Evolutionary conservation across 2,888 invertebrate species (phyloP), one percentile per base, ranked within the genome.

Genomic region (Pediacus dermestoides): DNA sequence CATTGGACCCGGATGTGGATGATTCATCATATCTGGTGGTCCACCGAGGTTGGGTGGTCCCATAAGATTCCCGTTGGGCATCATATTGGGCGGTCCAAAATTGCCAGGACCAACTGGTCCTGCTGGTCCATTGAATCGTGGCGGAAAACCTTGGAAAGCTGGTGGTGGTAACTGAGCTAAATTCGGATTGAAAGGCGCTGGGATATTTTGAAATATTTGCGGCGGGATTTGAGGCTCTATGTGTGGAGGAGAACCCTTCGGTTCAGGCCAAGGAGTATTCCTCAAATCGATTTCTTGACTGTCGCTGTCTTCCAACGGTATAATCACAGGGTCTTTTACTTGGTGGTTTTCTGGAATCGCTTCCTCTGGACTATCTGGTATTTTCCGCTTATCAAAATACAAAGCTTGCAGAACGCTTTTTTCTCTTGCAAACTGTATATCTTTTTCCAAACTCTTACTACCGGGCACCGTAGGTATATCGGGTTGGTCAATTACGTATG

Each of bases 271-370:
- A 0, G 85, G 80, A 64, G 82, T 78, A 36, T 74, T 76, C 39
- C 84, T 79, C 58, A 84, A 84, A 64, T 90, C 88, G 58, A 84
- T 85, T 57, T 88, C 88, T 44, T 85, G 84, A 64, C 84, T 85
- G 4, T 88, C 89, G 0, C 86, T 83, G 71, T 95, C 95, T 48
- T 93, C 92, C 36, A 92, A 70, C 0, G 95, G 94, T 68, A 95
- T 93, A 10, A 78, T 74, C 43, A 82, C 81, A 1, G 90, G 86
- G 62, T 92, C 92, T 2, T 78, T 75, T 48, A 82, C 80, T 22
- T 78, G 75, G 56, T 86, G 84, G 10, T 81, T 81, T 70, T 92
- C 91, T 37, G 81, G 74, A 54, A 94, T 92, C 1, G 94, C 89
- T 70, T 95, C 95, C 12, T 81, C 75, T 0, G 93, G 77, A 14